Percentiles rank a stretch among this genome's conserved stretches.
These are phyloP conservation scores for Philantomba maxwellii DNA, from an alignment of 2,113 vertebrate genomes.

Conservation along the genomic window DNA sequence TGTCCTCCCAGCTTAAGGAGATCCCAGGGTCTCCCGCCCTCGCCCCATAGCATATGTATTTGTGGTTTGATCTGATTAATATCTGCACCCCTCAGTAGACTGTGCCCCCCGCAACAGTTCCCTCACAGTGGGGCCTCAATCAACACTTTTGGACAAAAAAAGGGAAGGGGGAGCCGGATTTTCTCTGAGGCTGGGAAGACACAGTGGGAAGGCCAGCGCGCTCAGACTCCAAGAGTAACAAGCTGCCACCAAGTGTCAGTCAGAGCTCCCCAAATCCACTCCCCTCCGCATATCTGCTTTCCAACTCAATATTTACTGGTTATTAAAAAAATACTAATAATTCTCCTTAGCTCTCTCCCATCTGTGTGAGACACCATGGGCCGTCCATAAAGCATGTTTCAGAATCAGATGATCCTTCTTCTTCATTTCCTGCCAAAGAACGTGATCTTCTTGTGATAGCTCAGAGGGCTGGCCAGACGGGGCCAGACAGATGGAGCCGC, in stretches of 20 bases:
- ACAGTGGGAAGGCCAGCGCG: neutral
- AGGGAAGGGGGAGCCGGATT: rapidly evolving
- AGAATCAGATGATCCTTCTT: neutral
- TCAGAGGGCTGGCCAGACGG: neutral
- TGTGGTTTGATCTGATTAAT: neutral
- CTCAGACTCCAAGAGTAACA: neutral
- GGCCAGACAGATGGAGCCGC: neutral
- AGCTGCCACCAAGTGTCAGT: rapidly evolving
- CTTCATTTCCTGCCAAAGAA: neutral
- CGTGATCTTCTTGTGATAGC: neutral
- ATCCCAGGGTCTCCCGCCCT: neutral
- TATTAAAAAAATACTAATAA: neutral
- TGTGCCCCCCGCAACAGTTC: neutral
- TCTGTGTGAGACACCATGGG: neutral
- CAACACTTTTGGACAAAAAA: neutral
- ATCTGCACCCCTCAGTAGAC: neutral
- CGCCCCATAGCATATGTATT: neutral
- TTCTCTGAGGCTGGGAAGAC: too few species aligned
- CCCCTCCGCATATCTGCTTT: neutral
- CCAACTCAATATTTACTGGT: neutral
- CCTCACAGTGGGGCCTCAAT: too few species aligned
- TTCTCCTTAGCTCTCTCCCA: neutral
- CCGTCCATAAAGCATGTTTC: neutral
- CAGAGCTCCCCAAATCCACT: neutral
- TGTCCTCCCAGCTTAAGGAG: neutral